Percentiles rank a stretch among this genome's conserved stretches.
These are phyloP conservation scores for Eubasilissa regina DNA, from an alignment of 1,140 invertebrate species.

Conservation along the genomic window DNA sequence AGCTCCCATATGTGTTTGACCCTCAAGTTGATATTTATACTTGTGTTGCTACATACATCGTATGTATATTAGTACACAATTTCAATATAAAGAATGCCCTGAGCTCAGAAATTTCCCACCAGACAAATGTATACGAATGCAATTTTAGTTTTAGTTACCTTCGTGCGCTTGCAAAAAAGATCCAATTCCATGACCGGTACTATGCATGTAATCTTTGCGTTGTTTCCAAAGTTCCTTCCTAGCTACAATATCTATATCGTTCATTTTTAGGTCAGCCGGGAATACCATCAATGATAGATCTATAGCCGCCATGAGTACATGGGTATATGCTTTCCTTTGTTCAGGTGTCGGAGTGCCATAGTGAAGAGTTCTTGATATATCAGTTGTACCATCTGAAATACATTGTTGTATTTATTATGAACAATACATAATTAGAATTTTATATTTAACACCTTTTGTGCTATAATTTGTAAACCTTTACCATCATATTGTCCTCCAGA, in stretches of 20 bases:
- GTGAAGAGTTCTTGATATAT: conserved; percentile 93
- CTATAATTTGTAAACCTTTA: conserved; percentile 62
- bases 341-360: conserved; percentile 84
- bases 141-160: conserved; percentile 70
- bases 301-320: conserved; percentile 91
- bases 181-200: conserved; percentile 93
- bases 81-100: too few species aligned
- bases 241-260: conserved; percentile 83
- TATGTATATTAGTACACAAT: too few species aligned
- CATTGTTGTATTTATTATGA: neutral
- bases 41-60: too few species aligned
- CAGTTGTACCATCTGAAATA: conserved; percentile 88
- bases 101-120: too few species aligned
- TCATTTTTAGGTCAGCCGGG: conserved; percentile 77
- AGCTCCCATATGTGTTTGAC: too few species aligned
- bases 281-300: conserved; percentile 80
- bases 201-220: conserved; percentile 88
- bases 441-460: neutral
- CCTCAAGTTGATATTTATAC: too few species aligned
- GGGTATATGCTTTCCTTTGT: conserved; percentile 88
- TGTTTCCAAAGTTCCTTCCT: conserved; percentile 85
- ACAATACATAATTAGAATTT: neutral
- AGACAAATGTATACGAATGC: too few species aligned
- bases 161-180: conserved; percentile 89
- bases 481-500: conserved; percentile 83